Base-by-base conservation (phyloP, 1,140 invertebrate species). In the Eulimnadia texana region DNA sequence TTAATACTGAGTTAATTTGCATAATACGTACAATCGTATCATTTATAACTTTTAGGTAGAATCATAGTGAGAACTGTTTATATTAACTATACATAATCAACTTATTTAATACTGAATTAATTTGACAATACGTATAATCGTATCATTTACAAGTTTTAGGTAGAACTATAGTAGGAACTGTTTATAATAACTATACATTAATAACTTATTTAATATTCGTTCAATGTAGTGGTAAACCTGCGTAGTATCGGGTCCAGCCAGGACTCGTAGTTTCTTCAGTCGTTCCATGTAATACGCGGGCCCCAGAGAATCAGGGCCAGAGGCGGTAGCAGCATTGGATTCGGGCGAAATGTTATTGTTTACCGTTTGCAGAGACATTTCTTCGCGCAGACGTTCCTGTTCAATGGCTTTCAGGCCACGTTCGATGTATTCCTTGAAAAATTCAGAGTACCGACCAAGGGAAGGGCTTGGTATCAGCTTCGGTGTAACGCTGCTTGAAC, bases 371-470 rank as follows among this genome's bases (percentile, higher is more conserved):
- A 61, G 29, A 20, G 29, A 11, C 2, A 28, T 27, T 10, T 55
- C 11, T 25, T 55, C 29, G 19, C 49, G 57, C 19, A 66, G 65
- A 52, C 72, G 68, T 60, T 79, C 77, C 49, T 67, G 64, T 61
- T 86, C 88, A 47, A 95, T 90, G 62, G 86, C 83, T 58, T 83
- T 82, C 42, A 97, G 76, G 3, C 90, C 89, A 61, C 87, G 80
- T 69, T 91, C 84, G 66, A 97, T 91, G 70, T 91, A 96, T 67
- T 90, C 86, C 73, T 92, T 88, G 75, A 97, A 95, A 72, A 87
- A 90, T 68, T 87, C 84, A 52, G 90, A 92, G 0, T 88, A 86
- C 67, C 88, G 90, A 65, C 85, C 82, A 67, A 97, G 78, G n/a
- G 71, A 90, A 94, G 28, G 88, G 88, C 71, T 90, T 86, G n/a